Percentiles rank a stretch among this genome's conserved stretches.
Evolutionary conservation across 2,113 vertebrate species (phyloP).

Genomic region (Campylorhamphus procurvoides): DNA sequence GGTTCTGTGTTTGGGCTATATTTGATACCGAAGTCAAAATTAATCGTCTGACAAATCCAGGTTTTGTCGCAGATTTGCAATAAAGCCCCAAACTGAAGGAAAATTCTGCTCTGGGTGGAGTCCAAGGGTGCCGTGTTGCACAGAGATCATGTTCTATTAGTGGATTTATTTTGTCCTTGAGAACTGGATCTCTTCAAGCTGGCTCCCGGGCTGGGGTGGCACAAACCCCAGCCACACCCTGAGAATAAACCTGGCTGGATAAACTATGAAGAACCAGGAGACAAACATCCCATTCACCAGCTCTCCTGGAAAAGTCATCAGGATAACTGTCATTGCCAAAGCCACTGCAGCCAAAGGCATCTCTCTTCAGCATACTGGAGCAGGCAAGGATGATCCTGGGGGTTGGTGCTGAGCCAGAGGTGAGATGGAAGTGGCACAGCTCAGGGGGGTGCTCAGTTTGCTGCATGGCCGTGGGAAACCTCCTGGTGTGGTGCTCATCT

Average conservation of each 20-base stretch:
- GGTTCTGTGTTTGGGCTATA: not conserved
- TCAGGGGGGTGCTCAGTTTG: not conserved
- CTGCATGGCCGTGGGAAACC: not conserved
- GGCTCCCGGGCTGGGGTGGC: not conserved
- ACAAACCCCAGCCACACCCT: constrained; percentile 14
- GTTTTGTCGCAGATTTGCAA: not conserved
- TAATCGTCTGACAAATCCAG: not conserved
- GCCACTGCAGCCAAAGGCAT: not conserved
- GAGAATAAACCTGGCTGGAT: constrained; percentile 47
- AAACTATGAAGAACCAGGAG: constrained; percentile 8
- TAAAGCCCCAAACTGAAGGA: not conserved
- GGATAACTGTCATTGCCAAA: not conserved
- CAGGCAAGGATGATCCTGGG: not conserved
- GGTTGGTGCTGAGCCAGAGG: not conserved
- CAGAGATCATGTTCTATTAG: not conserved
- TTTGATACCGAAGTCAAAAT: not conserved
- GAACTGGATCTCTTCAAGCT: not conserved
- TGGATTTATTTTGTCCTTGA: not conserved
- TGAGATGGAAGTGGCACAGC: not conserved
- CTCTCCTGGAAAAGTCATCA: not conserved
- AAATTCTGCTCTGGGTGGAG: not conserved
- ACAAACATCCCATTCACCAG: constrained; percentile 58
- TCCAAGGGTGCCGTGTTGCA: not conserved
- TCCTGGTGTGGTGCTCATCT: not conserved
- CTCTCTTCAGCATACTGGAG: not conserved